Evolutionary conservation across 2,888 invertebrate genomes (phyloP).

Genomic region (Chouioia cunea): DNA sequence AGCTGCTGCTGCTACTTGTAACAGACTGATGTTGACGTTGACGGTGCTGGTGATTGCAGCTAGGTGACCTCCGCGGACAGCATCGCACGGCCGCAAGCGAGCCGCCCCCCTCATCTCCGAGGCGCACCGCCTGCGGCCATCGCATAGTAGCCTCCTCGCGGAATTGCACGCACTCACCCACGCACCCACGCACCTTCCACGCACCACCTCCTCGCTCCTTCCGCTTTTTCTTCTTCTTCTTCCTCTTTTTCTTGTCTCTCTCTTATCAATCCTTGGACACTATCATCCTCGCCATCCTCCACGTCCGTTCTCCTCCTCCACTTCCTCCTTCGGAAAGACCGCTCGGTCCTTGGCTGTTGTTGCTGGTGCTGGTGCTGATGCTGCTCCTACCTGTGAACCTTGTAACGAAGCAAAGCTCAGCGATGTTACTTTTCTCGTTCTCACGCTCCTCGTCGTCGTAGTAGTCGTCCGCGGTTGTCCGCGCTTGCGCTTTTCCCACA

Average conservation of each 20-base stretch:
- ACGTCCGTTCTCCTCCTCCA: background rate
- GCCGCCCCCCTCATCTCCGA: constrained; percentile 42
- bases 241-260: constrained; percentile 45
- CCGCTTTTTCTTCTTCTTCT: constrained; percentile 47
- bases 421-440: too few species aligned
- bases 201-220: constrained; percentile 56
- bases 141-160: too few species aligned
- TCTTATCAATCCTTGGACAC: constrained; percentile 30
- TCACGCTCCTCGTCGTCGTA: too few species aligned
- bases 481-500: background rate
- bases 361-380: too few species aligned
- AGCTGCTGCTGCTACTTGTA: too few species aligned
- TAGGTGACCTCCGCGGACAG: constrained; percentile 24
- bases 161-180: too few species aligned
- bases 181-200: too few species aligned
- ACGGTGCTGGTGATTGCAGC: background rate
- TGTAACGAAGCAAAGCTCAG: too few species aligned
- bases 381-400: too few species aligned
- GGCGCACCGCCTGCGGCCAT: constrained; percentile 46
- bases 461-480: too few species aligned
- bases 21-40: too few species aligned
- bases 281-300: constrained; percentile 22
- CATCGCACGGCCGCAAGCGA: constrained; percentile 32
- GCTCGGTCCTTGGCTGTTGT: background rate
- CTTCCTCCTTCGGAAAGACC: background rate